Base-by-base conservation (phyloP, 2,113 vertebrate species). In the Myrmophylax atrothorax region DNA sequence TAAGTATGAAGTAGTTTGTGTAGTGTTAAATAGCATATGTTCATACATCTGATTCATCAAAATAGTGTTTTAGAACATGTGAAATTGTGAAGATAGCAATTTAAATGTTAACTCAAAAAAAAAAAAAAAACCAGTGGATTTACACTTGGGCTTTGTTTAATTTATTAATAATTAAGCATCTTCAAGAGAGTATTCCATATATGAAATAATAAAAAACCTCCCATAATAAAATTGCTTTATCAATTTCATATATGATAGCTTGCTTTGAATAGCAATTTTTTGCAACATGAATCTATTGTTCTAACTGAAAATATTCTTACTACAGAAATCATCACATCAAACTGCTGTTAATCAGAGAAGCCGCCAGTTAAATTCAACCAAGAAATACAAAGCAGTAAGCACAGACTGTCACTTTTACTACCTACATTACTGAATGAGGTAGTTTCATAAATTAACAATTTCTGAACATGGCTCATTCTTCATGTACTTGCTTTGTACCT, bases 1-100 rank as follows among this genome's bases (percentile, higher is more conserved):
- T n/a, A 87, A 60, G 9, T 52, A 58, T 40, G 58, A 87, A 85
- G 23, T 56, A 68, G 60, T 49, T 70, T 82, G 37, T 46, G 40
- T 42, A 75, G 60, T 68, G 40, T 72, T 78, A 80, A 58, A 82
- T 55, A 63, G 13, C 49, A 29, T 59, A 28, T 70, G 70, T 82
- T 94, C 16, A 42, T 79, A 55, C 13, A 63, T 60, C 42, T 87
- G 53, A 52, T 83, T 84, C n/a, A 59, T 89, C 68, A 81, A 46
- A 81, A 50, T 12, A 68, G 31, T 91, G 52, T 89, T 94, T 93
- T 84, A 89, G 84, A 95, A 84, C 31, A 74, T 29, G 50, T 60
- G 37, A 63, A 53, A 87, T 84, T 40, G 14, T 67, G 35, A 78
- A 42, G 73, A 18, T 68, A 9, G 10, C 35, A 60, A 75, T 84